Percentiles rank a stretch among this genome's conserved stretches.
phyloP scores from a whole-genome alignment of 1,140 invertebrate genomes.

The Coboldia fuscipes region DNA sequence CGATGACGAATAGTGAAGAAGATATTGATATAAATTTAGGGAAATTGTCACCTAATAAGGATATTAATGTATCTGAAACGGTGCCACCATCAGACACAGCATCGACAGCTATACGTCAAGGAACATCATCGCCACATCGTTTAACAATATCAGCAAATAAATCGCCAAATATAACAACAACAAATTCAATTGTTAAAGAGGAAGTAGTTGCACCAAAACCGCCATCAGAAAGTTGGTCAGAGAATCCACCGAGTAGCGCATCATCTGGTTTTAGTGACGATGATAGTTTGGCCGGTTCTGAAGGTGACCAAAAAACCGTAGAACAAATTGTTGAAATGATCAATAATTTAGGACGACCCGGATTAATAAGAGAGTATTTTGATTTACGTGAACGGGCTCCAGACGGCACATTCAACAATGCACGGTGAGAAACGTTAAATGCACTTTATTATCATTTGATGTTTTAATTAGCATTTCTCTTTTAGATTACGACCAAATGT shows the following conservation, averaged over 20 bases:
- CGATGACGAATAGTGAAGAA: slow-evolving; percentile 31
- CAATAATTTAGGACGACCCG: slow-evolving; percentile 45
- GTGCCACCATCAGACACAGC: slow-evolving; percentile 1
- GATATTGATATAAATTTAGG: slow-evolving; percentile 21
- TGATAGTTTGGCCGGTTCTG: slow-evolving; percentile 55
- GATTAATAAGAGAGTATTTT: slow-evolving; percentile 61
- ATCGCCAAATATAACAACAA: slow-evolving; percentile 1
- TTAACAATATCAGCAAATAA: slow-evolving; percentile 5
- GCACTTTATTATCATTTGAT: not conserved
- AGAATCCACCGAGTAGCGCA: slow-evolving; percentile 49
- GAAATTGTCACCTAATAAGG: no score
- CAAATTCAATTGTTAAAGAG: slow-evolving; percentile 8
- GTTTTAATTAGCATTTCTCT: slow-evolving; percentile 6
- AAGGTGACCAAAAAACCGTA: slow-evolving; percentile 35
- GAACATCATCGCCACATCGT: not conserved
- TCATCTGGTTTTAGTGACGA: slow-evolving; percentile 75
- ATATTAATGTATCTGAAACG: no score
- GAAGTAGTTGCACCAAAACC: slow-evolving; percentile 19
- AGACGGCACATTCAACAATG: slow-evolving; percentile 61
- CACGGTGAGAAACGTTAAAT: slow-evolving; percentile 14
- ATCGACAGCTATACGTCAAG: not conserved
- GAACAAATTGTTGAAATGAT: slow-evolving; percentile 61
- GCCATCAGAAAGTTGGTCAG: slow-evolving; percentile 24
- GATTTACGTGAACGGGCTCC: slow-evolving; percentile 66
- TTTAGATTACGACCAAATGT: slow-evolving; percentile 57